Evolutionary conservation across 1,140 invertebrate species (phyloP).

Genomic region (Pogonomyrmex californicus): DNA sequence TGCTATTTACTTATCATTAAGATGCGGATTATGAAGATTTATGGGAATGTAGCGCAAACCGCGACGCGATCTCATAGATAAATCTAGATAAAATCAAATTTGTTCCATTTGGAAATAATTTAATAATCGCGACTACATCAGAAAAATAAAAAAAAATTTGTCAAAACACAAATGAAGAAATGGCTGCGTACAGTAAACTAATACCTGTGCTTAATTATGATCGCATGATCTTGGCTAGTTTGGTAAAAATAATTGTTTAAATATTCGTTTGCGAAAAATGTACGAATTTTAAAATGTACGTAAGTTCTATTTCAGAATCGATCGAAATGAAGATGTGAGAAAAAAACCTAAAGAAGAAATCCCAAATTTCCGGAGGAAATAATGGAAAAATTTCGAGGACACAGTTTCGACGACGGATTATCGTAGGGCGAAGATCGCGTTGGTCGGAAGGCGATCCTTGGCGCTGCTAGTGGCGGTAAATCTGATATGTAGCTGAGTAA

Average conservation of each 20-base stretch:
- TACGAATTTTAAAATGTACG: not conserved
- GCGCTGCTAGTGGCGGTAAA: slow-evolving; percentile 47
- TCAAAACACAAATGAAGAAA: not conserved
- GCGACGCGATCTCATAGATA: not conserved
- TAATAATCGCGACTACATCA: not conserved
- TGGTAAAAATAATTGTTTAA: not conserved
- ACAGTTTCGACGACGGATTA: not conserved
- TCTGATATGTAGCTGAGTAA: slow-evolving; percentile 35
- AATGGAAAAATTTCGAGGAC: not conserved
- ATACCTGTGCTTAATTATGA: not conserved
- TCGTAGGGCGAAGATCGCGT: slow-evolving; percentile 4
- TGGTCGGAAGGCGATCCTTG: slow-evolving; percentile 21
- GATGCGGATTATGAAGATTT: slow-evolving; percentile 28
- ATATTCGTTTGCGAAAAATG: not conserved
- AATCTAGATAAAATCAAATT: not conserved
- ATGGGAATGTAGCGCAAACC: not conserved
- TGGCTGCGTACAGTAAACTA: not conserved
- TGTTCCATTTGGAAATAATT: not conserved
- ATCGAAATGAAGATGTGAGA: not conserved
- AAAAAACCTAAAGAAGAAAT: too few relatives aligned
- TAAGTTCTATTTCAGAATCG: not conserved
- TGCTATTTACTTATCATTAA: slow-evolving; percentile 56
- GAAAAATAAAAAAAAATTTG: not conserved
- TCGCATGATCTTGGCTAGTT: not conserved
- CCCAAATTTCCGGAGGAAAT: not conserved